phyloP scores from a whole-genome alignment of 1,140 invertebrate genomes.

The Pachyrhynchus sulphureomaculatus region DNA sequence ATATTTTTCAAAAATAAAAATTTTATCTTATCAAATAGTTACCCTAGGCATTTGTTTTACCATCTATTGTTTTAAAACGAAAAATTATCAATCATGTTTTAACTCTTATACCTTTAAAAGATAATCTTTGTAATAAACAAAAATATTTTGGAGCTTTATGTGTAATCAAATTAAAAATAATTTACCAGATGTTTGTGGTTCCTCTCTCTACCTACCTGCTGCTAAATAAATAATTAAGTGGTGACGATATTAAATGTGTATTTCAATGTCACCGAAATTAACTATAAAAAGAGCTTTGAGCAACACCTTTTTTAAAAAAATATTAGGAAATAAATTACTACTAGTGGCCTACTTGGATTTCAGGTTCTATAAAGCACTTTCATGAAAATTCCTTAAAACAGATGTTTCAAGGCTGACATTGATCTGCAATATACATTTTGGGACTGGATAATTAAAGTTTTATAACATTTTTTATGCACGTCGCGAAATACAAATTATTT shows the following conservation, averaged over 20 bases:
- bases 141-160: too few species aligned
- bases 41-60: too few species aligned
- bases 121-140: too few species aligned
- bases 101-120: too few species aligned
- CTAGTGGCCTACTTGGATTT: slow-evolving; percentile 35
- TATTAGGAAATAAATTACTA: slow-evolving; percentile 34
- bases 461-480: slow-evolving; percentile 18
- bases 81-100: too few species aligned
- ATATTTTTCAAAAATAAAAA: too few species aligned
- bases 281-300: slow-evolving; percentile 25
- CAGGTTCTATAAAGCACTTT: slow-evolving; percentile 15
- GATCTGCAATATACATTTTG: slow-evolving; percentile 12
- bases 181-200: neutral
- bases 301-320: slow-evolving; percentile 17
- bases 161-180: neutral
- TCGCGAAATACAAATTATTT: slow-evolving; percentile 15
- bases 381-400: slow-evolving; percentile 27
- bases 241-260: slow-evolving; percentile 5
- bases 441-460: slow-evolving; percentile 13
- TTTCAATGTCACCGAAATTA: slow-evolving; percentile 38
- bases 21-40: too few species aligned
- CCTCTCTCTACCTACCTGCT: slow-evolving; percentile 3
- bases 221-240: neutral
- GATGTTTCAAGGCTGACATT: slow-evolving; percentile 26
- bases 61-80: too few species aligned